Evolutionary conservation across 2,113 vertebrate species (phyloP), one percentile per base, ranked within the genome.

Genomic region (Lanius collurio): DNA sequence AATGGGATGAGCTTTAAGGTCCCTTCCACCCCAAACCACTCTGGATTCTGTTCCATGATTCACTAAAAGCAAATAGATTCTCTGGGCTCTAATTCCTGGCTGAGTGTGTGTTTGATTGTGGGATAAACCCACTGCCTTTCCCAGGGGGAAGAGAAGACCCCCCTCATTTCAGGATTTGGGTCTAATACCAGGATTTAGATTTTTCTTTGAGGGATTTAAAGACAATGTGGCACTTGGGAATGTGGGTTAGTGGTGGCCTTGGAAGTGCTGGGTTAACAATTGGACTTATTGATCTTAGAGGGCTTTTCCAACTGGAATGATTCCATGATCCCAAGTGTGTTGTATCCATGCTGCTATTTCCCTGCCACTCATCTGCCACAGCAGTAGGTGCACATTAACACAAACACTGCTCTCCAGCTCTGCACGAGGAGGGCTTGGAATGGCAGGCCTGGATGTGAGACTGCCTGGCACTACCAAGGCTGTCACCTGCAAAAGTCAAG

Each of bases 371-470:
- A 1, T 22, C 37, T 86, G 28, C 37, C 49, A 11, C 14, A 44
- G 23, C 2, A 1, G 6, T 28, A 19, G 2, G 0, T 9, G 35
- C 28, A 6, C 5, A 7, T 2, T 10, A 28, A 30, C 3, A 0
- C 59, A 27, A 15, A 46, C 21, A 0, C 3, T 31, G 31, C 31
- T 59, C 30, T 57, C 20, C 30, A 16, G 55, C 28, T 53, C 30
- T 64, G 14, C 41, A 1, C 2, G 0, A 5, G 3, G 3, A 30
- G 42, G 27, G 4, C 52, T 64, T 37, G 19, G 16, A 13, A 13
- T 24, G 27, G 7, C 10, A 78, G 42, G 26, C 31, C 31, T 37
- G 74, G 46, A 1, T 2, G 1, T 35, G 22, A 28, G 30, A 31
- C 13, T 42, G 56, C 26, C 12, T 22, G 52, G n/a, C 39, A 59